These are phyloP conservation scores for Porites rus DNA, from an alignment of 92 coral and sea anemone genomes.

Conservation along the genomic window DNA sequence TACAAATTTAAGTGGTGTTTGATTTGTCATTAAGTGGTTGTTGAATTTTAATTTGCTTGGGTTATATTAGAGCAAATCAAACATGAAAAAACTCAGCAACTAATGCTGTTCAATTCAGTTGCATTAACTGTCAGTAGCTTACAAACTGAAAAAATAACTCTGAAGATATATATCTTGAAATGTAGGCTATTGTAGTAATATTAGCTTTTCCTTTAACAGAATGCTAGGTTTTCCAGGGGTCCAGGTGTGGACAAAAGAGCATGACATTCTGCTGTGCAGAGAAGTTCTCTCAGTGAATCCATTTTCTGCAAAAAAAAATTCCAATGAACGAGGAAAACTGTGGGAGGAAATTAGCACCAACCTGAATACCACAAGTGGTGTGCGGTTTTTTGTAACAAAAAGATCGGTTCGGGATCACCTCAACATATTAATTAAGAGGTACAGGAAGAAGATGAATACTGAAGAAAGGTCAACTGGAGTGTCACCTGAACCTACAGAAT, in stretches of 20 bases:
- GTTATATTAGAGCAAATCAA: constrained; percentile 45
- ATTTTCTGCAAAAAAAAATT: too few relatives aligned
- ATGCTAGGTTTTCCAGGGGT: too few relatives aligned
- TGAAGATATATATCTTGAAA: too few relatives aligned
- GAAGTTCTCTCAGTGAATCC: too few relatives aligned
- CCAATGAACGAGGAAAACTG: too few relatives aligned
- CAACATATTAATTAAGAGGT: constrained; percentile 41
- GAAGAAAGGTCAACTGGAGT: constrained; percentile 47
- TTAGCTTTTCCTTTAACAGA: too few relatives aligned
- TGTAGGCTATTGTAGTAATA: too few relatives aligned
- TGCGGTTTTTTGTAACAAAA: constrained; percentile 5
- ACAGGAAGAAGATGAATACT: constrained; percentile 48
- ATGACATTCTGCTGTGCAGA: too few relatives aligned
- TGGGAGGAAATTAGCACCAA: too few relatives aligned
- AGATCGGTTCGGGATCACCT: constrained; percentile 30
- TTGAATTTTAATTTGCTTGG: constrained; percentile 28
- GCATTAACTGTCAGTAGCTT: constrained; percentile 52
- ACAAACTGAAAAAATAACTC: constrained; percentile 45
- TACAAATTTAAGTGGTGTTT: constrained; percentile 45
- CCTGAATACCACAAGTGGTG: too few relatives aligned
- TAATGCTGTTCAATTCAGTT: constrained; percentile 44
- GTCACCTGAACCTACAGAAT: constrained; percentile 32
- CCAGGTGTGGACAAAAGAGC: too few relatives aligned
- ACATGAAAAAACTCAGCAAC: constrained; percentile 34
- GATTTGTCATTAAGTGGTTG: constrained; percentile 32